Percentiles rank a stretch among this genome's conserved stretches.
Conservation (phyloP, 1,140 invertebrate genomes). For the Asobara japonica region DNA sequence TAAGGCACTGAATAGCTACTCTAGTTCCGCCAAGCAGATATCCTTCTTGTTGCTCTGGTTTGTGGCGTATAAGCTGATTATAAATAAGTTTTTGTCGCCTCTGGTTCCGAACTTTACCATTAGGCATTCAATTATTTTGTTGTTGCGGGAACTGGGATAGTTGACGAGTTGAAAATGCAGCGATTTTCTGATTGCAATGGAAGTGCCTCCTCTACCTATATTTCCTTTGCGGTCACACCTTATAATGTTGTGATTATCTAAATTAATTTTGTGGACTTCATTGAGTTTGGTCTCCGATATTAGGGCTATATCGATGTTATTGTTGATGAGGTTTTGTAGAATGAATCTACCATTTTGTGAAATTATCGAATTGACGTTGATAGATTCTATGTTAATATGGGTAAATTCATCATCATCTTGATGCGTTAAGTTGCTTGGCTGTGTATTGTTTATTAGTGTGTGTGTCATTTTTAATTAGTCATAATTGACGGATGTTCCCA, state of each 20-base stretch:
- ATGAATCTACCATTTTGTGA: background rate
- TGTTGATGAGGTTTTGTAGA: background rate
- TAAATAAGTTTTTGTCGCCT: background rate
- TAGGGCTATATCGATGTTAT: conserved; percentile 1
- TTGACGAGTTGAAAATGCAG: background rate
- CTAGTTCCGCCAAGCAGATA: conserved; percentile 7
- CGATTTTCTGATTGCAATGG: background rate
- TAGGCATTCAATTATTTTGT: conserved; percentile 42
- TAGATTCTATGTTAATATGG: too few species aligned
- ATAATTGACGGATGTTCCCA: too few species aligned
- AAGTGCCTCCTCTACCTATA: background rate
- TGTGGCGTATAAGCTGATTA: background rate
- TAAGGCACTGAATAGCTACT: background rate
- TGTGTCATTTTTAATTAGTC: too few species aligned
- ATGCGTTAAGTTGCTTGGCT: too few species aligned
- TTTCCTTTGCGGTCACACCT: background rate
- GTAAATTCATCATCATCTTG: too few species aligned
- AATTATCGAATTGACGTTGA: conserved; percentile 10
- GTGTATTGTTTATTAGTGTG: too few species aligned
- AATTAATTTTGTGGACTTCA: background rate
- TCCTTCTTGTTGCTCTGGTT: background rate
- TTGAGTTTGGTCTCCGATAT: conserved; percentile 23
- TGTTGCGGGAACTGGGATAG: background rate
- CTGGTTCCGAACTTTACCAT: conserved; percentile 38
- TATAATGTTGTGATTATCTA: background rate